Base-by-base conservation (phyloP, 2,113 vertebrate genomes). In the Oreotrochilus melanogaster region DNA sequence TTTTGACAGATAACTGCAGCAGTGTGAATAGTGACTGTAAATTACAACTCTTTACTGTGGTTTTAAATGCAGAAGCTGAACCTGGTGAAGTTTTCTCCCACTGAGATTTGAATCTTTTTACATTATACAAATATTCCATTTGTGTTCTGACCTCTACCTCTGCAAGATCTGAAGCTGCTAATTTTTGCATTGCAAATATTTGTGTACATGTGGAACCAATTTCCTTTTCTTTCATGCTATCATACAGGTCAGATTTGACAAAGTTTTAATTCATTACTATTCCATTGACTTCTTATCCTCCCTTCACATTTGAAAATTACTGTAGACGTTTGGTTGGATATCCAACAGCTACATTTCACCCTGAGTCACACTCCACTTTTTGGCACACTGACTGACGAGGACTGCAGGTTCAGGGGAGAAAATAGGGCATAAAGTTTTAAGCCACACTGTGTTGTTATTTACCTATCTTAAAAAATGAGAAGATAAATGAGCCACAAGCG, bases 31-130 rank as follows among this genome's bases (percentile, higher is more conserved):
- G 54, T 19, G 23, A 18, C 22, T 53, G 16, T 33, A 81, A 93
- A 50, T 70, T 9, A 5, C 24, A 71, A 31, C 18, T 56, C 6
- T 45, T 71, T 54, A 65, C 8, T 10, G 18, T 33, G 35, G 27
- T 21, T 91, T 91, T 58, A 89, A 87, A 84, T 54, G n/a, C 27
- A 72, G 76, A 91, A 81, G 18, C 39, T 76, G 73, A 87, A 88
- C 23, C 7, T 78, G 47, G 4, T 75, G 10, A 53, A 53, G 23
- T n/a, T 91, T 82, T 85, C 27, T 78, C 22, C 35, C 30, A n/a
- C 2, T 72, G 51, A 83, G 28, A 16, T 82, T 71, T 84, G 17
- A 75, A 74, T 84, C 12, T 53, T 78, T 87, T 75, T 42, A 14
- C 8, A 9, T 50, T 48, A 28, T 37, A 50, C 17, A 82, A 67